These are phyloP conservation scores for Trichechus manatus DNA, from an alignment of 2,113 vertebrate genomes.

Conservation along the genomic window DNA sequence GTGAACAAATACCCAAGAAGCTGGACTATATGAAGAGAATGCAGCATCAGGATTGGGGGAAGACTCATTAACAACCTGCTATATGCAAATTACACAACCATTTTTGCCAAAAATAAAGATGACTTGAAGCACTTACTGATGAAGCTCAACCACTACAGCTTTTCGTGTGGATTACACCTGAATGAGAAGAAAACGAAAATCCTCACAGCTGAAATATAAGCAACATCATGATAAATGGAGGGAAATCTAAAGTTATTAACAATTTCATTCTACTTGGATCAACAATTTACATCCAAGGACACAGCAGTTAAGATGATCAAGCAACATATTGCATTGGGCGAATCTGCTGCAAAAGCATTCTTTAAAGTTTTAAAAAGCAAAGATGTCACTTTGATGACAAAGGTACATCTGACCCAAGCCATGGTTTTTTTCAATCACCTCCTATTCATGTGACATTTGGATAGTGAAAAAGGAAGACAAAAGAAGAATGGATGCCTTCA, in stretches of 20 bases:
- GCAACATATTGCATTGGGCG: too few species aligned
- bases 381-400: not conserved
- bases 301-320: not conserved
- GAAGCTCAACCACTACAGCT: not conserved
- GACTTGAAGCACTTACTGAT: too few species aligned
- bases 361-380: not conserved
- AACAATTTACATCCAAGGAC: not conserved
- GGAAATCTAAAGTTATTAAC: not conserved
- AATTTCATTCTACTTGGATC: not conserved
- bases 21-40: too few species aligned
- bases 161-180: not conserved
- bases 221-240: not conserved
- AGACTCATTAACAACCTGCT: not conserved
- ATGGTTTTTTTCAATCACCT: not conserved
- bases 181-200: not conserved
- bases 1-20: too few species aligned
- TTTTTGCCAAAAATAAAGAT: not conserved
- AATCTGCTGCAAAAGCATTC: not conserved
- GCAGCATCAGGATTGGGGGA: too few species aligned
- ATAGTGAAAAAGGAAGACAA: not conserved
- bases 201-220: too few species aligned
- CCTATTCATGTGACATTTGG: not conserved
- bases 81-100: not conserved
- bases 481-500: not conserved
- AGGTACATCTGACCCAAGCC: not conserved